Conservation (phyloP, 2,888 invertebrate genomes). For the Phania funesta region DNA sequence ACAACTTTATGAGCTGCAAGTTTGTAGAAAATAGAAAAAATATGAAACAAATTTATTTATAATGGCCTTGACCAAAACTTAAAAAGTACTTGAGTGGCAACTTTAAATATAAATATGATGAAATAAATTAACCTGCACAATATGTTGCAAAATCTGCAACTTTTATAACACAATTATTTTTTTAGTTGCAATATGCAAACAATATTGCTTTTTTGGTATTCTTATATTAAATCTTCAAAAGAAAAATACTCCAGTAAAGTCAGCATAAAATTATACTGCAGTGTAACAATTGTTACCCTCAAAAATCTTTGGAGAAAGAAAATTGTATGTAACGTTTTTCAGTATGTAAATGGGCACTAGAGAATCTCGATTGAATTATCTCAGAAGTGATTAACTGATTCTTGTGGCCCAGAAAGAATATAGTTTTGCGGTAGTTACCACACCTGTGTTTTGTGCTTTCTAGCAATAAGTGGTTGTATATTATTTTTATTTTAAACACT, state of each 20-base stretch:
- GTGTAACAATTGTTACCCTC: slow-evolving; percentile 41
- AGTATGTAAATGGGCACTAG: not conserved
- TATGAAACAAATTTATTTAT: not conserved
- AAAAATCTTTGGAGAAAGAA: not conserved
- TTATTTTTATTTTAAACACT: too few relatives aligned
- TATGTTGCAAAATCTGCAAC: slow-evolving; percentile 6
- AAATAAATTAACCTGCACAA: slow-evolving; percentile 35
- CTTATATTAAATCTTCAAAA: slow-evolving; percentile 32
- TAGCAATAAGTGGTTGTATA: too few relatives aligned
- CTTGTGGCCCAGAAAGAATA: too few relatives aligned
- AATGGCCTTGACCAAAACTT: slow-evolving; percentile 59
- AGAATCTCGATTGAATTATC: not conserved
- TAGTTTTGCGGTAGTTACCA: too few relatives aligned
- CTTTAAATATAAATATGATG: slow-evolving; percentile 20
- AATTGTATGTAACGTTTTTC: slow-evolving; percentile 8
- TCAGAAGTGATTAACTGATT: too few relatives aligned
- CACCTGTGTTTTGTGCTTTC: too few relatives aligned
- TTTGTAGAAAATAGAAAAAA: slow-evolving; percentile 36
- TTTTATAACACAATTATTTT: slow-evolving; percentile 13
- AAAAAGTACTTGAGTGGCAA: slow-evolving; percentile 9
- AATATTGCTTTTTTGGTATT: not conserved
- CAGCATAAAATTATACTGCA: slow-evolving; percentile 65
- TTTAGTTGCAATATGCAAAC: not conserved
- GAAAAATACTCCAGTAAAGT: slow-evolving; percentile 49
- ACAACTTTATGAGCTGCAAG: slow-evolving; percentile 24